Evolutionary conservation across 2,888 invertebrate species (phyloP).

Genomic region (Dioctria linearis): DNA sequence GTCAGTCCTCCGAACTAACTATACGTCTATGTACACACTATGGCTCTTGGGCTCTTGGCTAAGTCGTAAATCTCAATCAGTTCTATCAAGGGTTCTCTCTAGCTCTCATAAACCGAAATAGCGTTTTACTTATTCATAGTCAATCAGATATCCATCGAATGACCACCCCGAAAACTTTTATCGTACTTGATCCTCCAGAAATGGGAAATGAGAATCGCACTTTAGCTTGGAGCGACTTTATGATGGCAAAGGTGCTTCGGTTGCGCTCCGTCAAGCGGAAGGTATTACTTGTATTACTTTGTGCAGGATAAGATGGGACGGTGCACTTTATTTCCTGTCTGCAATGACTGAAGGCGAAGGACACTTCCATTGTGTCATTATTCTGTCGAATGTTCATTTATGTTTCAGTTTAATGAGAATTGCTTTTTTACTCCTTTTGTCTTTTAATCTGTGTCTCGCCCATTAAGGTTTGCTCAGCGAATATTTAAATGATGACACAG

Average conservation of each 20-base stretch:
- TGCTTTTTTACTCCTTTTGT: slow-evolving; percentile 45
- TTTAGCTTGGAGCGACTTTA: slow-evolving; percentile 28
- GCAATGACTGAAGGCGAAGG: slow-evolving; percentile 37
- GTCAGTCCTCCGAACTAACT: slow-evolving; percentile 9
- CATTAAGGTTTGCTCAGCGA: background rate
- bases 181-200: slow-evolving; percentile 21
- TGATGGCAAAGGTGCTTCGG: slow-evolving; percentile 40
- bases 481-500: slow-evolving; percentile 17
- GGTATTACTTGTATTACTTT: slow-evolving; percentile 35
- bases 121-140: slow-evolving; percentile 57
- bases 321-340: slow-evolving; percentile 51
- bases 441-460: slow-evolving; percentile 3
- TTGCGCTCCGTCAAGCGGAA: slow-evolving; percentile 49
- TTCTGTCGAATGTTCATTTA: slow-evolving; percentile 49
- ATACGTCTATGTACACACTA: background rate
- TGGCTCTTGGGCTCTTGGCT: slow-evolving; percentile 27
- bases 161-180: slow-evolving; percentile 51
- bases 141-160: slow-evolving; percentile 57
- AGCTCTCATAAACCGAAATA: slow-evolving; percentile 56
- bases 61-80: slow-evolving; percentile 57
- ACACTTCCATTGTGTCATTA: slow-evolving; percentile 43
- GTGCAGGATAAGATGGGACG: slow-evolving; percentile 43
- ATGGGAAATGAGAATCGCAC: background rate
- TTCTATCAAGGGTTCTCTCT: slow-evolving; percentile 33
- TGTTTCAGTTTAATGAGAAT: slow-evolving; percentile 50